Conservation (phyloP, 2,113 vertebrate species). For the Serilophus lunatus region DNA sequence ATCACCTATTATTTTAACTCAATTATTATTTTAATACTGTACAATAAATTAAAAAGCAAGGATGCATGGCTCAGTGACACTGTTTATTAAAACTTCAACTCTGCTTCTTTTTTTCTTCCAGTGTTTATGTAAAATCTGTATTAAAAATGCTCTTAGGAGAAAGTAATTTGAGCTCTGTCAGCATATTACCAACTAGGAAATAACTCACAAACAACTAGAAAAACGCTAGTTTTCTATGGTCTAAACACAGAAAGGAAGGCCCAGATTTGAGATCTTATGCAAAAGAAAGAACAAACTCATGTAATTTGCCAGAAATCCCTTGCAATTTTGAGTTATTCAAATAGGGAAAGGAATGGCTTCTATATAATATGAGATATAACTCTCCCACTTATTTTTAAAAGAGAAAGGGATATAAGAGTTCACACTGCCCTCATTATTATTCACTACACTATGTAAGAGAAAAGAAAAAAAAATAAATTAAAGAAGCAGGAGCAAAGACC, state of each 20-base stretch:
- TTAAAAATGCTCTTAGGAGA: background rate
- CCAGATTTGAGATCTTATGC: background rate
- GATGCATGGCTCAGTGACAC: background rate
- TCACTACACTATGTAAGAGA: background rate
- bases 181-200: background rate
- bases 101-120: background rate
- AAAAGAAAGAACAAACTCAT: background rate
- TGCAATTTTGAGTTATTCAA: background rate
- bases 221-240: background rate
- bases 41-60: background rate
- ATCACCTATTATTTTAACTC: background rate
- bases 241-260: background rate
- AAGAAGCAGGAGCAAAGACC: slow-evolving; percentile 21
- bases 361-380: background rate
- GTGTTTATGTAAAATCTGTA: accelerated
- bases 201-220: background rate
- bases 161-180: background rate
- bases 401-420: background rate
- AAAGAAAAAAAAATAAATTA: background rate
- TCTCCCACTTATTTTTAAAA: background rate
- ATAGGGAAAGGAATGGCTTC: background rate
- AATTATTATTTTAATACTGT: background rate
- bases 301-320: background rate
- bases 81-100: background rate
- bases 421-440: slow-evolving; percentile 3